Percentiles rank a stretch among this genome's conserved stretches.
Evolutionary conservation across 1,140 invertebrate genomes (phyloP).

Genomic region (Nixonia krombeini): DNA sequence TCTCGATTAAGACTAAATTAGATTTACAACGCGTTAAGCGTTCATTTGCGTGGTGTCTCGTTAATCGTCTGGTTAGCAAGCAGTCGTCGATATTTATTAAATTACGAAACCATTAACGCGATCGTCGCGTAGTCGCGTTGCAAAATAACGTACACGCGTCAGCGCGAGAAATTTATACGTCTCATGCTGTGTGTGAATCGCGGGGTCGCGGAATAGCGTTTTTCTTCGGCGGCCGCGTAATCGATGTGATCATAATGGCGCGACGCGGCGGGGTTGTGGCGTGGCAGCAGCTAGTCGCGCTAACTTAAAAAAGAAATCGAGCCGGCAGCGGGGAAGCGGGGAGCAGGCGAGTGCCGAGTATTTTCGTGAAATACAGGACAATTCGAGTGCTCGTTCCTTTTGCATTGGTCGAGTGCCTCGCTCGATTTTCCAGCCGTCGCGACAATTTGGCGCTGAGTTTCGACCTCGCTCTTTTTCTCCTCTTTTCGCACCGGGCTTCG

Average conservation of each 20-base stretch:
- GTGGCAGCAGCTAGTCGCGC: constrained; percentile 32
- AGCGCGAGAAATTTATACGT: no score
- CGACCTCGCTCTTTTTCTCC: no score
- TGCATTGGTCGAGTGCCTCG: constrained; percentile 17
- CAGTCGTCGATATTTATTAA: constrained; percentile 48
- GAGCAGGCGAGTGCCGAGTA: not conserved
- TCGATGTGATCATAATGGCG: no score
- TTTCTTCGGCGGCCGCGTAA: no score
- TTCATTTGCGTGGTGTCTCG: constrained; percentile 50
- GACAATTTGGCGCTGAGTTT: not conserved
- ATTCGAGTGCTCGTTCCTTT: constrained; percentile 17
- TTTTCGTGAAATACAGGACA: not conserved
- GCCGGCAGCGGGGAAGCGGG: not conserved
- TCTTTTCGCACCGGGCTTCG: constrained; percentile 12
- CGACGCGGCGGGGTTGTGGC: no score
- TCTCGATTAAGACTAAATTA: constrained; percentile 50
- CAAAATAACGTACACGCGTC: constrained; percentile 33
- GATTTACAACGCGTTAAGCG: constrained; percentile 45
- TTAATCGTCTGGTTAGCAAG: constrained; percentile 43
- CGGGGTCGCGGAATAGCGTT: no score
- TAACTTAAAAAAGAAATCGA: not conserved
- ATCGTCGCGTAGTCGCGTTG: constrained; percentile 38
- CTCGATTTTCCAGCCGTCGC: not conserved
- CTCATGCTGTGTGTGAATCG: no score
- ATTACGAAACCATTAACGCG: constrained; percentile 50